Evolutionary conservation across 2,888 invertebrate species (phyloP), one percentile per base, ranked within the genome.

Genomic region (Blastobasis lacticolella): DNA sequence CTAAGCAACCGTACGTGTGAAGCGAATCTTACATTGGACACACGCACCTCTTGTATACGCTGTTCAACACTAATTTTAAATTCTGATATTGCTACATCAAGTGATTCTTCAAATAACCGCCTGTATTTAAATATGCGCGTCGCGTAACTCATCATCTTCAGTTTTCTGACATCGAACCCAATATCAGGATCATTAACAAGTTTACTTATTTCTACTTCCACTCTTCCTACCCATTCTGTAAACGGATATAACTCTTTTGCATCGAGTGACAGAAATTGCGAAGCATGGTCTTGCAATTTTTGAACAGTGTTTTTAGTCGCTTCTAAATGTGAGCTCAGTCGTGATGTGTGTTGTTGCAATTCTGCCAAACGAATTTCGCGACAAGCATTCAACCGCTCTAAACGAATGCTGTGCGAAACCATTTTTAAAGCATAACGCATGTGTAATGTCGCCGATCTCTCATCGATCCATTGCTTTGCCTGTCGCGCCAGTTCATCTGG

Each of bases 121-220:
- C 71, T 71, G 56, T 81, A 69, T 56, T 73, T 79, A 1, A 52
- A n/a, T 46, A 87, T 59, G 4, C 86, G 77, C 2, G 62, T 53
- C 3, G 67, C 67, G 54, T 81, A 85, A 58, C 86, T 87, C 37
- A 55, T 59, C 76, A 83, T 76, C 65, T 79, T 83, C 6, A 84
- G 57, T 10, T 62, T 69, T 54, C 69, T 78, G 0, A 64, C 54
- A 67, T 80, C 80, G 38, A 62, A 61, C 46, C 78, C 65, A 1
- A 70, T 7, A 5, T 63, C 58, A 41, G 73, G 69, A 44, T 62
- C 58, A 3, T 49, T 47, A 36, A 69, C 10, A 6, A 76, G 48
- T n/a, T 57, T 53, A 45, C 78, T 60, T 48, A 83, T 68, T 38
- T 66, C 66, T 6, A 42, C 54, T 51, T 73, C 62, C 9, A 83